Conservation (phyloP, 2,113 vertebrate genomes). For the Sporophila hypoxantha region DNA sequence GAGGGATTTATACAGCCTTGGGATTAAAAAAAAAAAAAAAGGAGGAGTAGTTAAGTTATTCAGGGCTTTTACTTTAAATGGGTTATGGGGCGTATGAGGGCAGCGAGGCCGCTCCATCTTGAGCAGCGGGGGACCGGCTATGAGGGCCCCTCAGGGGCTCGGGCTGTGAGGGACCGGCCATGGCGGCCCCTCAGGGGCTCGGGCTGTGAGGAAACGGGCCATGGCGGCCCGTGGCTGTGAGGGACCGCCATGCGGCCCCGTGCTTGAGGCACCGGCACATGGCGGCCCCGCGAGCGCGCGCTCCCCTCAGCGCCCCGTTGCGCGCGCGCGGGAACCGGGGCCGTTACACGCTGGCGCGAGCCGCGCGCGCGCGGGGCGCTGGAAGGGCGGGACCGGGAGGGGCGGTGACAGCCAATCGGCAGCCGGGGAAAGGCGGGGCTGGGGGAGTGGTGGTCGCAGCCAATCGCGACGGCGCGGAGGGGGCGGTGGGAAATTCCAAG, state of each 20-base stretch:
- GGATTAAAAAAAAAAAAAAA: no score
- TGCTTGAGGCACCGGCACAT: no score
- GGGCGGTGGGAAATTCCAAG: background rate
- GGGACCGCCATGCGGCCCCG: background rate
- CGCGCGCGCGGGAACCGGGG: background rate
- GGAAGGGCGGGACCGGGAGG: background rate
- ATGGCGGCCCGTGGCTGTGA: no score
- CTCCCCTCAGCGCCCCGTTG: background rate
- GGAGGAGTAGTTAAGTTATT: no score
- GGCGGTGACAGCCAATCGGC: background rate
- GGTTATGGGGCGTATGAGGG: background rate
- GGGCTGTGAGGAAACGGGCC: background rate
- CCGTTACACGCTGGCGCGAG: background rate
- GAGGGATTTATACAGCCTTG: no score
- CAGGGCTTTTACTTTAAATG: background rate
- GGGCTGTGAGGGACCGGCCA: background rate
- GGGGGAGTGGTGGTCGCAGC: accelerated
- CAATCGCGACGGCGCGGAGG: background rate
- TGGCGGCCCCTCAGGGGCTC: background rate
- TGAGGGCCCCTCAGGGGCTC: background rate
- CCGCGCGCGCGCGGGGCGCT: background rate
- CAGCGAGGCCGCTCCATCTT: no score
- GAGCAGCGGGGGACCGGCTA: no score
- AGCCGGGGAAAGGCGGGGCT: background rate
- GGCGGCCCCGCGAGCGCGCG: background rate